phyloP scores from a whole-genome alignment of 2,888 invertebrate species.

The Leucania comma region DNA sequence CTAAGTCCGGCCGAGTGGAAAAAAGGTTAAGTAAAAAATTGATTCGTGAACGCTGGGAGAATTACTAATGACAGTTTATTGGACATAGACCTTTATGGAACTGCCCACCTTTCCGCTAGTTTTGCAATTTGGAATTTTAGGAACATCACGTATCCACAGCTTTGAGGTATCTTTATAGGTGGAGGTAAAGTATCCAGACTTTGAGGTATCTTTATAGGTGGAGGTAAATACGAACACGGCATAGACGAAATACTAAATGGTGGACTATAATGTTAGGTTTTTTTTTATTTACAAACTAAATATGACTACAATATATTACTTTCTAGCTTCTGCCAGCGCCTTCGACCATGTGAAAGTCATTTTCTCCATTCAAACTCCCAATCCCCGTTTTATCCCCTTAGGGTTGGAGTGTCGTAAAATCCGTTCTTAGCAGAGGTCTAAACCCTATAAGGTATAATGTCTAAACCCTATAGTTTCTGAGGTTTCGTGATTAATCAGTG shows the following conservation, averaged over 20 bases:
- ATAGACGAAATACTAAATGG: not conserved
- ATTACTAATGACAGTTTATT: conserved; percentile 58
- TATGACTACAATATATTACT: too few relatives aligned
- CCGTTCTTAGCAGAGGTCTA: too few relatives aligned
- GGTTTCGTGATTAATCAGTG: too few relatives aligned
- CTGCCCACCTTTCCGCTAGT: conserved; percentile 10
- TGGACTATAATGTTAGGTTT: not conserved
- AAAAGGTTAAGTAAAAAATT: conserved; percentile 65
- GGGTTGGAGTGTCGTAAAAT: too few relatives aligned
- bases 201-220: not conserved
- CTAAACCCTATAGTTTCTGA: too few relatives aligned
- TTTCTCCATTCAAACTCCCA: too few relatives aligned
- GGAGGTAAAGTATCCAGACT: not conserved
- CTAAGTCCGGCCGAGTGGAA: conserved; percentile 61
- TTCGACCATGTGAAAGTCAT: too few relatives aligned
- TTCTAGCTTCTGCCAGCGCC: too few relatives aligned
- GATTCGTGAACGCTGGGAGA: conserved; percentile 52
- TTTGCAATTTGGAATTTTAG: conserved; percentile 31
- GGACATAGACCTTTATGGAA: conserved; percentile 39
- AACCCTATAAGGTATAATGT: too few relatives aligned
- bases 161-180: not conserved
- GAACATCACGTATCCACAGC: conserved; percentile 9
- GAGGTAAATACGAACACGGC: not conserved
- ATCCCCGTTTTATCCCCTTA: too few relatives aligned
- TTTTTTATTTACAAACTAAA: too few relatives aligned